phyloP scores from a whole-genome alignment of 2,113 vertebrate species.

The Istiophorus platypterus region DNA sequence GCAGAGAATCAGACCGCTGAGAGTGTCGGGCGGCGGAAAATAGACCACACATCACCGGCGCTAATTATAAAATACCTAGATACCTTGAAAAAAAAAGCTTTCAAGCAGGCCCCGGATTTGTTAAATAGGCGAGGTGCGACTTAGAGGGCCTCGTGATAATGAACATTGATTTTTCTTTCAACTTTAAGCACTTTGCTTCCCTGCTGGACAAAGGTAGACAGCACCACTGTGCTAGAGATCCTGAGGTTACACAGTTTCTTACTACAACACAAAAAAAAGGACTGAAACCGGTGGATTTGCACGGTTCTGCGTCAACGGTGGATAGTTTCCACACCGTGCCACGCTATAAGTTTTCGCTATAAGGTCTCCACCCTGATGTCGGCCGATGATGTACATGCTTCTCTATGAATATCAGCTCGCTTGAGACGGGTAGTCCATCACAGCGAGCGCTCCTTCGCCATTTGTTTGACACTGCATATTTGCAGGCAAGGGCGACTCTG shows the following conservation, averaged over 20 bases:
- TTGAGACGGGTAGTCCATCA: not conserved
- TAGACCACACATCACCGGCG: constrained; percentile 18
- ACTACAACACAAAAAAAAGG: not conserved
- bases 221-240: constrained; percentile 17
- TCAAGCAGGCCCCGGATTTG: constrained; percentile 33
- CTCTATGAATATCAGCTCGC: not conserved
- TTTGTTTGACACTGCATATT: constrained; percentile 20
- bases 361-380: not conserved
- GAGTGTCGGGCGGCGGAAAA: constrained; percentile 14
- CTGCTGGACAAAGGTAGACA: constrained; percentile 20
- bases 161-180: constrained; percentile 50
- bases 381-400: not conserved
- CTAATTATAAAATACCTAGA: constrained; percentile 57
- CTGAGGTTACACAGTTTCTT: constrained; percentile 37
- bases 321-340: no score
- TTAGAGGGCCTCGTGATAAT: constrained; percentile 52
- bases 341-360: not conserved
- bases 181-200: constrained; percentile 43
- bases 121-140: constrained; percentile 33
- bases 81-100: constrained; percentile 32
- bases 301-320: not conserved
- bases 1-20: constrained; percentile 29
- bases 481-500: not conserved
- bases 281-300: not conserved
- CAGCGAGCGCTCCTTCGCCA: not conserved